These are phyloP conservation scores for Yponomeuta evonymella DNA, from an alignment of 2,888 invertebrate species.

Conservation along the genomic window DNA sequence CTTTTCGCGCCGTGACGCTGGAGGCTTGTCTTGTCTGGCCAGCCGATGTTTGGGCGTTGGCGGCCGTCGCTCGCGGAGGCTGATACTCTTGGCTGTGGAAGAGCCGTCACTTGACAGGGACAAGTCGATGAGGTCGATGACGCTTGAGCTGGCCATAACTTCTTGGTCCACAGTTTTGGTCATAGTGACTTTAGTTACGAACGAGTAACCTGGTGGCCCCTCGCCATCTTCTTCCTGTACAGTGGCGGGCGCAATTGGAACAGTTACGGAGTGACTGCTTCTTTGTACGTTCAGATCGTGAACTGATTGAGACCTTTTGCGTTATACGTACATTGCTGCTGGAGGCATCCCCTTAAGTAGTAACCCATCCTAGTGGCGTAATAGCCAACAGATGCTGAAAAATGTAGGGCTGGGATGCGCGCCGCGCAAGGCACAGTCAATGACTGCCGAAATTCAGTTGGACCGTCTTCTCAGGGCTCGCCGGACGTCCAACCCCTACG, in stretches of 20 bases:
- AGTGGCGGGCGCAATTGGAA: neutral
- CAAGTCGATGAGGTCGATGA: neutral
- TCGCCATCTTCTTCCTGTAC: neutral
- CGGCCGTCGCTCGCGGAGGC: neutral
- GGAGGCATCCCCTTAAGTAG: too few species aligned
- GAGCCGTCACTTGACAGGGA: neutral
- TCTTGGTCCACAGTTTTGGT: neutral
- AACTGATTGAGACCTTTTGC: neutral
- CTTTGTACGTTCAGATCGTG: neutral
- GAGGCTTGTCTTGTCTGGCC: neutral
- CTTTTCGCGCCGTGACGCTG: neutral
- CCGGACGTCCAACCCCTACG: neutral
- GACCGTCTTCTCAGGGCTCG: neutral
- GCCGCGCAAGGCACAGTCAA: neutral
- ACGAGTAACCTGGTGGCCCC: neutral
- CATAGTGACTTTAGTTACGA: neutral
- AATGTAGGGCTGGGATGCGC: neutral
- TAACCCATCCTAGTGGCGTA: neutral
- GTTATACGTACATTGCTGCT: neutral
- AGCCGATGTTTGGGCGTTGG: neutral
- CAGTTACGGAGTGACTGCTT: neutral
- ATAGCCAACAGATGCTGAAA: neutral
- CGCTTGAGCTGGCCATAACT: neutral
- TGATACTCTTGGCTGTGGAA: neutral
- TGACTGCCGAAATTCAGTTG: neutral